Conservation (phyloP, 2,797 vertebrate species). For the Heteromormyrus szaboi region DNA sequence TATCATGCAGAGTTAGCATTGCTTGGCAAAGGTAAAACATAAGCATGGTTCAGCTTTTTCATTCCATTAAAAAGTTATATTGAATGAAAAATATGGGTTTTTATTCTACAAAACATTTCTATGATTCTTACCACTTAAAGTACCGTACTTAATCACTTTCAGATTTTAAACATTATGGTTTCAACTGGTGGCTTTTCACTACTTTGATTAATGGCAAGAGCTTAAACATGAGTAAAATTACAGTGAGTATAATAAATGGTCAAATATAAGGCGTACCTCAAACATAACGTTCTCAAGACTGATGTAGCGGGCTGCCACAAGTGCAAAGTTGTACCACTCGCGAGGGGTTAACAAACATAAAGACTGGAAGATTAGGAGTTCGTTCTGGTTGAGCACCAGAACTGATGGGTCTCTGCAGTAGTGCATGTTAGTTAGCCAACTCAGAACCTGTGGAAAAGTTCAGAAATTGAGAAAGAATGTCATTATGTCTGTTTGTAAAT, state of each 20-base stretch:
- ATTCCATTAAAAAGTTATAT: neutral
- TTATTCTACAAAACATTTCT: neutral
- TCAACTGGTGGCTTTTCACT: neutral
- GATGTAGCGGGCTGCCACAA: slow-evolving; percentile 70
- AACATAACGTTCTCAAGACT: slow-evolving; percentile 71
- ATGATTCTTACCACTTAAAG: neutral
- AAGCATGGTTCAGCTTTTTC: neutral
- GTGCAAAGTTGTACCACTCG: slow-evolving; percentile 62
- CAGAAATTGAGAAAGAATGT: neutral
- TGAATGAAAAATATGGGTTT: neutral
- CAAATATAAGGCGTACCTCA: slow-evolving; percentile 62
- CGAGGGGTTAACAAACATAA: slow-evolving; percentile 64
- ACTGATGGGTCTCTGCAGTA: slow-evolving; percentile 40
- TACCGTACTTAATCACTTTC: neutral
- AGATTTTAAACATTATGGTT: neutral
- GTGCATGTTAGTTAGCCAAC: slow-evolving; percentile 51
- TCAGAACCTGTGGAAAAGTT: slow-evolving; percentile 49
- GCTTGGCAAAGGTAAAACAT: neutral
- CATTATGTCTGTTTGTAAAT: neutral
- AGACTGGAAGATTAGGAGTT: slow-evolving; percentile 39
- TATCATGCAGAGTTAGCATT: neutral
- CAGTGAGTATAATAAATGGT: neutral
- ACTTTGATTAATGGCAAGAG: neutral
- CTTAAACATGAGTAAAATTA: neutral
- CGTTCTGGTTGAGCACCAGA: slow-evolving; percentile 27